phyloP scores from a whole-genome alignment of 2,888 invertebrate genomes.

The Malacosoma neustria region DNA sequence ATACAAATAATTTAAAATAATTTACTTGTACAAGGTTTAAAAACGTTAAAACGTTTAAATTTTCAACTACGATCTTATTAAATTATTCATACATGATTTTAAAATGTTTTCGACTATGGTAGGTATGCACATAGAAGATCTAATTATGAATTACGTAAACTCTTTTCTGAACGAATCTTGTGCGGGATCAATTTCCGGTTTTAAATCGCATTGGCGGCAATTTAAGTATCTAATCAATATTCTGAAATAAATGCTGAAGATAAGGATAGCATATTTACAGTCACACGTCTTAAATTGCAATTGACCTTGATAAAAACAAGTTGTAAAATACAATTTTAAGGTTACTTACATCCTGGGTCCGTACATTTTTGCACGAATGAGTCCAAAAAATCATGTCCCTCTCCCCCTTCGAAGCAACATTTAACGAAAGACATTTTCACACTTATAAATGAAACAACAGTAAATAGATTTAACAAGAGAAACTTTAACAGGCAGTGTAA shows the following conservation, averaged over 20 bases:
- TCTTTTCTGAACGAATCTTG: too few species aligned
- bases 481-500: conserved; percentile 1
- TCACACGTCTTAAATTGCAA: background rate
- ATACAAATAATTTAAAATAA: too few species aligned
- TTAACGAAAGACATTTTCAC: conserved; percentile 79
- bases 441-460: conserved; percentile 10
- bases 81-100: too few species aligned
- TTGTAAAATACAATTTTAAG: background rate
- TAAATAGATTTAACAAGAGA: conserved; percentile 2
- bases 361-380: conserved; percentile 86
- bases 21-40: too few species aligned
- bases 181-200: background rate
- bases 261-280: conserved; percentile 3
- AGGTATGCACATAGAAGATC: too few species aligned
- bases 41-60: too few species aligned
- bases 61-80: too few species aligned
- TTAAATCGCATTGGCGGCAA: conserved; percentile 26
- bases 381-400: conserved; percentile 84
- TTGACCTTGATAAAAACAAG: conserved; percentile 2
- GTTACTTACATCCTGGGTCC: conserved; percentile 86
- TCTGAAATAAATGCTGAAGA: conserved; percentile 4
- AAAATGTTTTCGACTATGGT: too few species aligned
- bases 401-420: conserved; percentile 86
- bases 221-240: background rate
- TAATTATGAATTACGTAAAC: too few species aligned